These are phyloP conservation scores for Chaetops frenatus DNA, from an alignment of 2,113 vertebrate species.

Conservation along the genomic window DNA sequence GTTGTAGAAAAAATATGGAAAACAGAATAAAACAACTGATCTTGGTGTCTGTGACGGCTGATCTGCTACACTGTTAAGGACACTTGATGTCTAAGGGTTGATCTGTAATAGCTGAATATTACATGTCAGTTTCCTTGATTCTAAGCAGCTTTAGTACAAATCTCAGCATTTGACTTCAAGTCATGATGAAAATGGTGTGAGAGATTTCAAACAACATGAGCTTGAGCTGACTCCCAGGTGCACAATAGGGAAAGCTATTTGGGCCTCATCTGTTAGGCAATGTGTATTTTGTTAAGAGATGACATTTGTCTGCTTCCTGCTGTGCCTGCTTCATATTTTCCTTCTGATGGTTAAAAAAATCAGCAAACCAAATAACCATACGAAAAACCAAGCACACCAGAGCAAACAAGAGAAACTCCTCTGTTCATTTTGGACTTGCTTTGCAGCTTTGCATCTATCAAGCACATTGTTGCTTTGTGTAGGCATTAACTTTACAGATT, in stretches of 20 bases:
- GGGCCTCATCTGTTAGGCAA: not conserved
- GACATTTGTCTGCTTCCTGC: not conserved
- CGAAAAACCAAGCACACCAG: not conserved
- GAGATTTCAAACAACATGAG: not conserved
- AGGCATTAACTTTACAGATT: not conserved
- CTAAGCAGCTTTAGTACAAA: not conserved
- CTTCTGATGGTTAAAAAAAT: not conserved
- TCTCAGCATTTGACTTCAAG: not conserved
- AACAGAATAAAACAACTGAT: not conserved
- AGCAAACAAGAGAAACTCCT: not conserved
- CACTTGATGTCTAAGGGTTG: not conserved
- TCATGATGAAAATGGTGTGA: not conserved
- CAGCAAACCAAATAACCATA: not conserved
- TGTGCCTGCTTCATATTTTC: not conserved
- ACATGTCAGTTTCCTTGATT: not conserved
- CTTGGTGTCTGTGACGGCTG: not conserved
- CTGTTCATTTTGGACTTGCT: not conserved
- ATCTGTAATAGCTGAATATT: not conserved
- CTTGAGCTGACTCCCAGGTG: not conserved
- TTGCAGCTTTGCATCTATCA: not conserved
- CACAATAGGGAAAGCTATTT: not conserved
- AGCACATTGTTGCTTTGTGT: not conserved
- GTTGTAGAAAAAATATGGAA: not conserved
- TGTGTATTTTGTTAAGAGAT: not conserved
- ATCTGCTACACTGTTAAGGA: not conserved